Base-by-base conservation (phyloP, 2,888 invertebrate species). In the Venusia cambrica region DNA sequence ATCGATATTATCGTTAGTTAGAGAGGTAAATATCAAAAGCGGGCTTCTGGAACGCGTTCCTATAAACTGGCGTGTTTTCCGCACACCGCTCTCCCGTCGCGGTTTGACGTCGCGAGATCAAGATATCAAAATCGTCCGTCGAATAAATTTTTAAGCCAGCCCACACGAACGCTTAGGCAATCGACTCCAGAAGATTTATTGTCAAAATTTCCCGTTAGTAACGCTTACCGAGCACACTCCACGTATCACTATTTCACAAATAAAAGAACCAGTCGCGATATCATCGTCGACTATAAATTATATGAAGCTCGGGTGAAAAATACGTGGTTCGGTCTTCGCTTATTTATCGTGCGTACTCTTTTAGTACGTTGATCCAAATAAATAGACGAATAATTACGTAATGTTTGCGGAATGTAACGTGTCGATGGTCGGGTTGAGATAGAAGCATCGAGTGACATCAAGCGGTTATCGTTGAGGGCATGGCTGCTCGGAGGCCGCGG, bases 251-350 rank as follows among this genome's bases (percentile, higher is more conserved):
- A 84, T 84, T 84, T 77, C 76, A 84, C 80, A 83, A 85, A 87
- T 85, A 85, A 85, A 84, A 85, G 83, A 85, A 85, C 87, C 81
- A 75, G 84, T 83, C 75, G 71, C 77, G 85, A 85, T 85, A 85
- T 76, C 81, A 84, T 83, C 85, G 78, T 75, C 75, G 75, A 71
- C 80, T 72, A 83, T 85, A 85, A 84, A 84, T 85, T 84, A 80
- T 81, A 73, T 77, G 73, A 75, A 65, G 73, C 74, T 74, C 72
- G 73, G 70, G 78, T 83, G 87, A 85, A 84, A 84, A 85, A 85
- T 85, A 75, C 78, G 74, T 71, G 73, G 75, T 76, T 79, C 69
- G 71, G 68, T 73, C 75, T 74, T 73, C 70, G 72, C 69, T 83
- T 81, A 81, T 85, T 83, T 87, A 83, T 83, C 70, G 74, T 74